Conservation (phyloP, 1,140 invertebrate genomes). For the Calephelis virginiensis region DNA sequence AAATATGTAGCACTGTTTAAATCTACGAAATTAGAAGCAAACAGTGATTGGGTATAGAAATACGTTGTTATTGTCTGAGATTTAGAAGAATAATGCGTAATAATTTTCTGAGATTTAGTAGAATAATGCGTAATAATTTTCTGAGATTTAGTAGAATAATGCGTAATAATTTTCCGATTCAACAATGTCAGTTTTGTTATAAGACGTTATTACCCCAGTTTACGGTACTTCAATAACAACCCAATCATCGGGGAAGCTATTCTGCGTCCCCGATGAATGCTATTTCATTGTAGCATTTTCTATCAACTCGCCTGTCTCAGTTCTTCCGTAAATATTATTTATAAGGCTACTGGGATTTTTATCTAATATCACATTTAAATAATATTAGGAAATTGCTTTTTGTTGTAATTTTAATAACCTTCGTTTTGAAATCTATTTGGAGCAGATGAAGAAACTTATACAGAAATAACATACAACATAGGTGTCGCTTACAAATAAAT, state of each 20-base stretch:
- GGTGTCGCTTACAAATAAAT: no score
- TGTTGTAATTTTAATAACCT: no score
- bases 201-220: neutral
- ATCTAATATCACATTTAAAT: neutral
- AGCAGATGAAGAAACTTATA: no score
- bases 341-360: slow-evolving; percentile 6
- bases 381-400: neutral
- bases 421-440: no score
- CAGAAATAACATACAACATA: no score
- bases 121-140: neutral
- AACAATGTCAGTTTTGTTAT: neutral
- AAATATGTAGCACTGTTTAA: no score
- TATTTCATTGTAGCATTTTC: neutral
- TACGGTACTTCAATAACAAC: neutral
- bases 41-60: no score
- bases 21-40: no score
- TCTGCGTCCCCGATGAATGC: neutral
- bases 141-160: neutral
- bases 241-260: neutral
- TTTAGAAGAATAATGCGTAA: neutral
- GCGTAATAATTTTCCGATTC: slow-evolving; percentile 7
- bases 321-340: slow-evolving; percentile 14
- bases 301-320: slow-evolving; percentile 14
- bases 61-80: neutral
- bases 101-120: slow-evolving; percentile 5